phyloP scores from a whole-genome alignment of 2,797 vertebrate genomes.

The Epinephelus awoara region DNA sequence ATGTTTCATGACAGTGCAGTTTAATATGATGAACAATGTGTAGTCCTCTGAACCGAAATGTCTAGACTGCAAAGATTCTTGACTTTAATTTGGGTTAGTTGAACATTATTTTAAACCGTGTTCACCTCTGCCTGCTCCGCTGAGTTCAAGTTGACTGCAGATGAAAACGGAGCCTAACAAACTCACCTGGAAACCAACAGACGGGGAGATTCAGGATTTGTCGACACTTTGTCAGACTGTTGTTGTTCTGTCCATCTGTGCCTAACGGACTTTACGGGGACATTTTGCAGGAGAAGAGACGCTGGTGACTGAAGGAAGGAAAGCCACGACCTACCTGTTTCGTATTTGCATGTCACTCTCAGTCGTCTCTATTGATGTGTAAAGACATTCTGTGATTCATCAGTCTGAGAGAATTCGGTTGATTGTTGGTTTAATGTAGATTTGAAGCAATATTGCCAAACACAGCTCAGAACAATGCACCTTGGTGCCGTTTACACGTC shows the following conservation, averaged over 20 bases:
- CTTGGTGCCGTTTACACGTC: conserved; percentile 34
- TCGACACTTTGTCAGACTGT: too few relatives aligned
- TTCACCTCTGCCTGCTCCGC: background rate
- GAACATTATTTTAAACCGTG: background rate
- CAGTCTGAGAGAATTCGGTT: background rate
- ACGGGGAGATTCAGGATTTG: background rate
- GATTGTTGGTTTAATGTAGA: background rate
- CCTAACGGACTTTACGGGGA: background rate
- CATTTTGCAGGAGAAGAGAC: background rate
- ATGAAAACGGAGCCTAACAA: too few relatives aligned
- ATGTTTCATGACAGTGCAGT: too few relatives aligned
- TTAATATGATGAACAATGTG: background rate
- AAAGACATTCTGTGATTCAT: background rate
- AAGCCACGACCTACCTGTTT: background rate
- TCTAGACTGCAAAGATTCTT: background rate
- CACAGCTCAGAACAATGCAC: background rate
- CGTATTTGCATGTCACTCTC: background rate
- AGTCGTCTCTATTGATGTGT: background rate
- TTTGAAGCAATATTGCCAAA: conserved; percentile 15
- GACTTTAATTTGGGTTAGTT: background rate
- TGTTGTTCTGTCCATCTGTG: too few relatives aligned
- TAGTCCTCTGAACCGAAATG: background rate
- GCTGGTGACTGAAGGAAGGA: background rate
- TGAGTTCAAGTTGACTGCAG: too few relatives aligned
- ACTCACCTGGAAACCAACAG: background rate